Conservation (phyloP, 2,113 vertebrate genomes). For the Thunnus maccoyii region DNA sequence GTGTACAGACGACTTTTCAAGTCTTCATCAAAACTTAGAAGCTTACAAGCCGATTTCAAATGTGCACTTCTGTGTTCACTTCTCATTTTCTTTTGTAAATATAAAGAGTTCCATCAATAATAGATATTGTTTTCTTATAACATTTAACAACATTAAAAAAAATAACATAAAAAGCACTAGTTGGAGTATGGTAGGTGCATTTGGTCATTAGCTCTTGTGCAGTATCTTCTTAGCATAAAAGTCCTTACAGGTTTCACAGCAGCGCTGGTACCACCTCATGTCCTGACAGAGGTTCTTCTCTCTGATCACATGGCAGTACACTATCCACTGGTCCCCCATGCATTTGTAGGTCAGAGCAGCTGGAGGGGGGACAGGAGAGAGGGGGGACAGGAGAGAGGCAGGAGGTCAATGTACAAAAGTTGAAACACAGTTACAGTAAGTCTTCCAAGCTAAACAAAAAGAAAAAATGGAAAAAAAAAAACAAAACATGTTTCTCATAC, state of each 20-base stretch:
- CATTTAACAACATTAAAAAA: slow-evolving; percentile 70
- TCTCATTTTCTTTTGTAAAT: slow-evolving; percentile 70
- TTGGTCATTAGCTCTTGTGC: slow-evolving; percentile 85
- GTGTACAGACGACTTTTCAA: slow-evolving; percentile 81
- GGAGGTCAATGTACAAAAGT: no score
- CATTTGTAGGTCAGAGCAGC: slow-evolving; percentile 97
- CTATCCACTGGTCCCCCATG: slow-evolving; percentile 94
- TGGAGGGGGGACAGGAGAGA: slow-evolving; percentile 67
- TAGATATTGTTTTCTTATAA: slow-evolving; percentile 48
- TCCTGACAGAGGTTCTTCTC: slow-evolving; percentile 96
- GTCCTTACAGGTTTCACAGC: slow-evolving; percentile 96
- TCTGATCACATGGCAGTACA: slow-evolving; percentile 93
- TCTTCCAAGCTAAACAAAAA: no score
- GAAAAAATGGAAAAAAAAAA: no score
- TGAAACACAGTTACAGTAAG: no score
- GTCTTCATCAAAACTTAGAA: slow-evolving; percentile 77
- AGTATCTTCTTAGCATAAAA: slow-evolving; percentile 94
- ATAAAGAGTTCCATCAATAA: slow-evolving; percentile 51
- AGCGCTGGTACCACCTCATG: slow-evolving; percentile 98
- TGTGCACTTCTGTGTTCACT: slow-evolving; percentile 58
- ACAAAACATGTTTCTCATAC: no score
- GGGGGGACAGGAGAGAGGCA: slow-evolving; percentile 26
- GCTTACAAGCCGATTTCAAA: slow-evolving; percentile 77
- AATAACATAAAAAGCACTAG: slow-evolving; percentile 61
- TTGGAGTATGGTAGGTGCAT: slow-evolving; percentile 49